A percentile compares a stretch with the other conserved stretches of the same genome.
These are phyloP conservation scores for Sycon ciliatum DNA, from an alignment of 37 sponge, comb jelly and placozoan genomes.

Conservation along the genomic window DNA sequence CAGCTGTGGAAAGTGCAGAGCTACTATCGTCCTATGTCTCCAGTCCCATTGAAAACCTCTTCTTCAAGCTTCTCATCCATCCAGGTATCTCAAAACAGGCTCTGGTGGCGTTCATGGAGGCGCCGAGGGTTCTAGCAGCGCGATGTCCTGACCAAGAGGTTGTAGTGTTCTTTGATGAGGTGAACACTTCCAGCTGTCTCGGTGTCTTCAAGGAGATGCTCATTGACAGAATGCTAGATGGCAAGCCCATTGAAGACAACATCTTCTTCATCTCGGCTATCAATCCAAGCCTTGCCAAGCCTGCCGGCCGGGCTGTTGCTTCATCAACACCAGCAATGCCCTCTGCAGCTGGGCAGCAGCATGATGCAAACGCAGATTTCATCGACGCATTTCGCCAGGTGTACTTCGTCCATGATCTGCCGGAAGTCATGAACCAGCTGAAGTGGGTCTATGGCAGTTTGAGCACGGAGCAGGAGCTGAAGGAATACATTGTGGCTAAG, in stretches of 20 bases:
- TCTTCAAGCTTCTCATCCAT: conserved; percentile 9
- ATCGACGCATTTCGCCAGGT: no score
- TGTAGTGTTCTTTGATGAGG: conserved; percentile 11
- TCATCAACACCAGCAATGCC: no score
- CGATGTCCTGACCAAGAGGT: not conserved
- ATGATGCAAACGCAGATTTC: no score
- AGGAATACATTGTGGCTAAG: not conserved
- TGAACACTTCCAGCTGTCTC: conserved; percentile 1
- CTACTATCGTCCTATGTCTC: no score
- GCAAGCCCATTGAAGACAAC: not conserved
- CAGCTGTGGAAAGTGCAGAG: no score
- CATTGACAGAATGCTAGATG: not conserved
- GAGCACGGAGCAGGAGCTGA: not conserved
- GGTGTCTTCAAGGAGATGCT: conserved; percentile 5
- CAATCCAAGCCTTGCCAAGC: no score
- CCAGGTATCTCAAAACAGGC: not conserved
- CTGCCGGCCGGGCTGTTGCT: no score
- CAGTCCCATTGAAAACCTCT: no score
- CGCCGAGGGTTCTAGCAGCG: not conserved
- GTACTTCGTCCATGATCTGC: not conserved
- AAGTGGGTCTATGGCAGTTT: not conserved
- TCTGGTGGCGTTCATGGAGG: not conserved
- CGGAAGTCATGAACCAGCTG: not conserved
- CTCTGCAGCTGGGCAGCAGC: no score
- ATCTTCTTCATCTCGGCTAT: not conserved